phyloP scores from a whole-genome alignment of 2,888 invertebrate species.

The Suillia variegata region DNA sequence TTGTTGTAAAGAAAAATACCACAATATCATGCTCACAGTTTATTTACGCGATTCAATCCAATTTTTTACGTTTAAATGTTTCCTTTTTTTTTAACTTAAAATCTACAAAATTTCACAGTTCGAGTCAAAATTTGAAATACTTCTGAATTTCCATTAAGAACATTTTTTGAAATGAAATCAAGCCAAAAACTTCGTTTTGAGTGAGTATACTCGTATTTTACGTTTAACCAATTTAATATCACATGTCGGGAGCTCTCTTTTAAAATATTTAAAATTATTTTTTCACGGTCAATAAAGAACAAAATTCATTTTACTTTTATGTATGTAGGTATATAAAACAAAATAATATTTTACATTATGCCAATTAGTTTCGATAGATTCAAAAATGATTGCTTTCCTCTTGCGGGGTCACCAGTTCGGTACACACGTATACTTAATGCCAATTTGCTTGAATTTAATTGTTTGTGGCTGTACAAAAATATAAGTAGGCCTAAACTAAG shows the following conservation, averaged over 20 bases:
- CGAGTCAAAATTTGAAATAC: background rate
- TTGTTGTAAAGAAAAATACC: conserved; percentile 37
- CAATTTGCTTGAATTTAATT: conserved; percentile 20
- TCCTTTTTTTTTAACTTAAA: conserved; percentile 15
- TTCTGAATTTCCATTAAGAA: no score
- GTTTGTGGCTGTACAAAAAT: background rate
- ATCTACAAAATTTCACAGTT: conserved; percentile 4
- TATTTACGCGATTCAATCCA: conserved; percentile 21
- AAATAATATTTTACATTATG: background rate
- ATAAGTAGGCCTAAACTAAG: background rate
- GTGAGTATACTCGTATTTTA: no score
- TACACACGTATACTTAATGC: background rate
- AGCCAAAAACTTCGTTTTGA: no score
- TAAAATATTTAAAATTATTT: no score
- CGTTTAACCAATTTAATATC: conserved; percentile 54
- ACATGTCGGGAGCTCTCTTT: conserved; percentile 58
- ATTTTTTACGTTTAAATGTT: conserved; percentile 22
- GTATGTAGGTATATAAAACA: conserved; percentile 20
- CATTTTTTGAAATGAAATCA: no score
- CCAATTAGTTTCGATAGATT: background rate
- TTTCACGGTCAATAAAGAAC: conserved; percentile 38
- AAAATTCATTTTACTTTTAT: conserved; percentile 26
- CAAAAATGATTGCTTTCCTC: conserved; percentile 11
- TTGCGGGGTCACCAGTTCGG: background rate
- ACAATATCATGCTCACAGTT: conserved; percentile 44